Percentiles rank a stretch among this genome's conserved stretches.
Conservation (phyloP, 2,888 invertebrate species). For the Rhagium mordax region DNA sequence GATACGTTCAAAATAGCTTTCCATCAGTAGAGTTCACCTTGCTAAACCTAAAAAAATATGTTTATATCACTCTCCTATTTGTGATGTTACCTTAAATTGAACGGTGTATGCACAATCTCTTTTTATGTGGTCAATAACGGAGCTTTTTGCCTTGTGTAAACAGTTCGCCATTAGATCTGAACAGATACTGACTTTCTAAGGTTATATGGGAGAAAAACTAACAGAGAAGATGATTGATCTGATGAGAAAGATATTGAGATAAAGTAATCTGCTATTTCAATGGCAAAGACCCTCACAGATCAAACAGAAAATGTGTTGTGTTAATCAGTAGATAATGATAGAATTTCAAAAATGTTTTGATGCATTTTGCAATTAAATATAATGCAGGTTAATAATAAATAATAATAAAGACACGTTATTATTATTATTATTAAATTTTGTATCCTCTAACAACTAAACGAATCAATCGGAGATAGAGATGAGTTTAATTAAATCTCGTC, state of each 20-base stretch:
- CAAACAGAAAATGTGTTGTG: neutral
- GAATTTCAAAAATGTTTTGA: no score
- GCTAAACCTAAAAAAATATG: neutral
- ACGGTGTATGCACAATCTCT: neutral
- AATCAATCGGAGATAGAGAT: no score
- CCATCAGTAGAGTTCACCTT: neutral
- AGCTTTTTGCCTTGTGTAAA: neutral
- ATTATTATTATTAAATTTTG: no score
- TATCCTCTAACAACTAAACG: no score
- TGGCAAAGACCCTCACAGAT: neutral
- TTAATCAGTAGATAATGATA: no score
- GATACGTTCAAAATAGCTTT: no score
- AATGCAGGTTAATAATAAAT: no score
- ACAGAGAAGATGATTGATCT: neutral
- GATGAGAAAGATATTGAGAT: no score
- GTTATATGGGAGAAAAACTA: neutral
- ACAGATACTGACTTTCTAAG: neutral
- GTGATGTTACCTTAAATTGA: neutral
- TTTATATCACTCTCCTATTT: no score
- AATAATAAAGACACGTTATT: no score
- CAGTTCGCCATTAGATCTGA: neutral
- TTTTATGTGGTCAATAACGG: neutral
- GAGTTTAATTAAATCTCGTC: no score
- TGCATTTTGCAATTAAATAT: no score
- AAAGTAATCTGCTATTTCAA: neutral